Percentiles rank a stretch among this genome's conserved stretches.
Conservation (phyloP, 2,113 vertebrate species). For the Equus przewalskii region DNA sequence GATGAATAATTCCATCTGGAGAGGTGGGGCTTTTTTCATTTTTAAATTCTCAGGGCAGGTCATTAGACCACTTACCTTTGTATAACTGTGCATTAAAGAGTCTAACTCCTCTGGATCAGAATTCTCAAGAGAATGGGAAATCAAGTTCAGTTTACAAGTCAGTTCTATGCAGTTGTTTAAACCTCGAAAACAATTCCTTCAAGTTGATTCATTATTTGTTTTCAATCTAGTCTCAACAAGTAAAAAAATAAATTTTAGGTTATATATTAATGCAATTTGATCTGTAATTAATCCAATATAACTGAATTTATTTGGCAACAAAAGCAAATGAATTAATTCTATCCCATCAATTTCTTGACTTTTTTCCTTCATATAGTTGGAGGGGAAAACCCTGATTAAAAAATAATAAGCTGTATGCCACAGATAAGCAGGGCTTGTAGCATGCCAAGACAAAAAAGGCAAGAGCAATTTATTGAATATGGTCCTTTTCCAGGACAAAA, state of each 20-base stretch:
- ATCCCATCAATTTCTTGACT: not conserved
- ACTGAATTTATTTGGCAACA: not conserved
- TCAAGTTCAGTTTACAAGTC: not conserved
- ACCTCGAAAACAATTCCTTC: not conserved
- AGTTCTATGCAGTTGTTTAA: not conserved
- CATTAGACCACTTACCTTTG: conserved; percentile 50
- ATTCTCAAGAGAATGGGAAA: conserved; percentile 58
- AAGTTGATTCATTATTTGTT: not conserved
- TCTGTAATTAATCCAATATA: not conserved
- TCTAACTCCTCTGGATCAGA: not conserved
- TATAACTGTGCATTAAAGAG: conserved; percentile 49
- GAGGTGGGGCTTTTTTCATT: conserved; percentile 47
- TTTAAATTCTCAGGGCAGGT: conserved; percentile 46
- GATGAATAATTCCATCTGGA: conserved; percentile 66
- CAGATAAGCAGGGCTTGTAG: not conserved
- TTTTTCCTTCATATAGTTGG: not conserved
- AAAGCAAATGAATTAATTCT: conserved; percentile 13
- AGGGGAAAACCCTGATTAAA: not conserved
- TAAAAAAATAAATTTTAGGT: conserved; percentile 12
- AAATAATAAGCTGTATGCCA: not conserved
- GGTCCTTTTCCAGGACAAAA: not conserved
- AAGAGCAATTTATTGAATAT: not conserved
- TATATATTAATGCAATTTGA: not conserved
- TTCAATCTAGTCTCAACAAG: not conserved
- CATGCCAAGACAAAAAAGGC: not conserved